A percentile compares a stretch with the other conserved stretches of the same genome.
Conservation (phyloP, 2,888 invertebrate species). For the Eurois occulta region DNA sequence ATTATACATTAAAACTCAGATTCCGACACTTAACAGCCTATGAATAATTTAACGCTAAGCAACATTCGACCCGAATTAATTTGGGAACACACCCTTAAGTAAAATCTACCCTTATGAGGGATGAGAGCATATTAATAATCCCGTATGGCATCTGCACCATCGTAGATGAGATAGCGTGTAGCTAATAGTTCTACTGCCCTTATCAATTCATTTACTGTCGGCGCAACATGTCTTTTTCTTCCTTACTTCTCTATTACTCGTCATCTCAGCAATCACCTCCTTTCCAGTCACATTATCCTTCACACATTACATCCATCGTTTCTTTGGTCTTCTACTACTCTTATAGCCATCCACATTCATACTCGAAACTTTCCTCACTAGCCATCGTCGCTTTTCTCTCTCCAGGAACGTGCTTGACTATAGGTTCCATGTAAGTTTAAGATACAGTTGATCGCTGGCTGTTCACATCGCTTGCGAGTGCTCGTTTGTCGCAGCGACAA, state of each 20-base stretch:
- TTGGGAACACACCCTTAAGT: conserved; percentile 37
- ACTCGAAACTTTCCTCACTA: not conserved
- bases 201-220: not conserved
- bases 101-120: conserved; percentile 29
- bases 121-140: conserved; percentile 14
- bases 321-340: not conserved
- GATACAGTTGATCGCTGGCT: too few species aligned
- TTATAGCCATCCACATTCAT: not conserved
- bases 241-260: not conserved
- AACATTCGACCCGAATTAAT: conserved; percentile 27
- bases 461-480: too few species aligned
- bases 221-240: not conserved
- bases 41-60: conserved; percentile 45
- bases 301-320: not conserved
- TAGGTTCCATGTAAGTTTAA: not conserved
- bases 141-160: not conserved
- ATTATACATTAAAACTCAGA: conserved; percentile 41
- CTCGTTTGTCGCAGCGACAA: not conserved
- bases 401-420: not conserved
- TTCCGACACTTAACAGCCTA: conserved; percentile 43
- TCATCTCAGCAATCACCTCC: not conserved
- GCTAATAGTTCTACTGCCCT: not conserved
- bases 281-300: not conserved
- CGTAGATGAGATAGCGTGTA: not conserved
- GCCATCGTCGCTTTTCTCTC: not conserved